These are phyloP conservation scores for Chrysolina americana DNA, from an alignment of 2,888 invertebrate genomes.

Conservation along the genomic window DNA sequence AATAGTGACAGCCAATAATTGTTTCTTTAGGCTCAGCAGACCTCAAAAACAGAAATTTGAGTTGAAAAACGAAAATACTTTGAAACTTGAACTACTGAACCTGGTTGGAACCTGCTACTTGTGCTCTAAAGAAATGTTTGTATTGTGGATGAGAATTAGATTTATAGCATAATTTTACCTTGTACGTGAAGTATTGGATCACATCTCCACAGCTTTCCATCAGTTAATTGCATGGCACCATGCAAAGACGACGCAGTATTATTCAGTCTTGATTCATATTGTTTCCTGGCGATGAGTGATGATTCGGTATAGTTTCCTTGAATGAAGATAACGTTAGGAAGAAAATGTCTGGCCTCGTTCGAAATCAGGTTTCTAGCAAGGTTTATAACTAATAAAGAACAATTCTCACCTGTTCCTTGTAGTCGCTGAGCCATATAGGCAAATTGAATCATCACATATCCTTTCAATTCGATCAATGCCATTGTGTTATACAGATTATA, in stretches of 20 bases:
- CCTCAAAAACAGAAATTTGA: no score
- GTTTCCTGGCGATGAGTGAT: conserved; percentile 40
- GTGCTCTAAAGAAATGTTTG: no score
- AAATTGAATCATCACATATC: conserved; percentile 84
- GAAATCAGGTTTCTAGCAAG: no score
- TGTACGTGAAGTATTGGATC: conserved; percentile 51
- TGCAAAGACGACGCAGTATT: conserved; percentile 42
- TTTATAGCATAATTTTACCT: conserved; percentile 43
- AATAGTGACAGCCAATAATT: no score
- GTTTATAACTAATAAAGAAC: no score
- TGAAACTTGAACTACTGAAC: no score
- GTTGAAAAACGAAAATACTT: no score
- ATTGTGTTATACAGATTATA: conserved; percentile 84
- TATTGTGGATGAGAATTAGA: neutral
- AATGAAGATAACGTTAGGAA: conserved; percentile 29
- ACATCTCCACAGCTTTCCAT: conserved; percentile 48
- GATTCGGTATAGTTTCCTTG: conserved; percentile 50
- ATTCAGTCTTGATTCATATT: conserved; percentile 47
- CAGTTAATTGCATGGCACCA: conserved; percentile 43
- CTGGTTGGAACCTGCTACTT: no score
- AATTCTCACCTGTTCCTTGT: conserved; percentile 46
- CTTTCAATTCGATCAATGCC: conserved; percentile 84
- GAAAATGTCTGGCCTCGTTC: neutral
- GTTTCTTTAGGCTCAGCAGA: no score
- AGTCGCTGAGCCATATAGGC: conserved; percentile 49